Percentiles rank a stretch among this genome's conserved stretches.
Evolutionary conservation across 2,797 vertebrate genomes (phyloP).

Genomic region (Poecilia gillii): DNA sequence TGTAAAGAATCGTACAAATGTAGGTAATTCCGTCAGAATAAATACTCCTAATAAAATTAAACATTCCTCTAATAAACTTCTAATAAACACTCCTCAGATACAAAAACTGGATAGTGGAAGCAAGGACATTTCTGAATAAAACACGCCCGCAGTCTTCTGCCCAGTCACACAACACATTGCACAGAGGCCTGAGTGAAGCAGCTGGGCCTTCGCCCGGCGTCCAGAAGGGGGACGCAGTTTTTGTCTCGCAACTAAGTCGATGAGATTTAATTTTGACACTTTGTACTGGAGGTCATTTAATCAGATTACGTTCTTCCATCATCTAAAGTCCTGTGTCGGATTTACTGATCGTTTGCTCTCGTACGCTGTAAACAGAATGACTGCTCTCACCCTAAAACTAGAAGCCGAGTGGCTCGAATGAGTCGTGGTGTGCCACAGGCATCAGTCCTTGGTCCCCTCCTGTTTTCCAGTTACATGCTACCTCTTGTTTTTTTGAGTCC

Average conservation of each 20-base stretch:
- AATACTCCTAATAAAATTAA: too few relatives aligned
- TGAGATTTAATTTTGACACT: not conserved
- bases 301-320: not conserved
- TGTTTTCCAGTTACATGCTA: not conserved
- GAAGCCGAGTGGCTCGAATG: not conserved
- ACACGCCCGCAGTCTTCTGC: not conserved
- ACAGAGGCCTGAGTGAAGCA: not conserved
- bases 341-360: not conserved
- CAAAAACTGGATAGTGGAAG: too few relatives aligned
- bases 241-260: not conserved
- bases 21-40: too few relatives aligned
- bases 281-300: not conserved
- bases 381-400: not conserved
- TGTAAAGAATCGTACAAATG: too few relatives aligned
- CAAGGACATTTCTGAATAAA: not conserved
- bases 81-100: too few relatives aligned
- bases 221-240: not conserved
- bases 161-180: too few relatives aligned
- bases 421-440: not conserved
- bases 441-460: not conserved
- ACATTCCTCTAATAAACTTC: too few relatives aligned
- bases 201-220: not conserved
- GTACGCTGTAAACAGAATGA: not conserved
- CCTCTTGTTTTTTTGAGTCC: not conserved
- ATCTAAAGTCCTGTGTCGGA: not conserved